A percentile compares a stretch with the other conserved stretches of the same genome.
phyloP scores from a whole-genome alignment of 2,113 vertebrate genomes.

The Clarias magur region DNA sequence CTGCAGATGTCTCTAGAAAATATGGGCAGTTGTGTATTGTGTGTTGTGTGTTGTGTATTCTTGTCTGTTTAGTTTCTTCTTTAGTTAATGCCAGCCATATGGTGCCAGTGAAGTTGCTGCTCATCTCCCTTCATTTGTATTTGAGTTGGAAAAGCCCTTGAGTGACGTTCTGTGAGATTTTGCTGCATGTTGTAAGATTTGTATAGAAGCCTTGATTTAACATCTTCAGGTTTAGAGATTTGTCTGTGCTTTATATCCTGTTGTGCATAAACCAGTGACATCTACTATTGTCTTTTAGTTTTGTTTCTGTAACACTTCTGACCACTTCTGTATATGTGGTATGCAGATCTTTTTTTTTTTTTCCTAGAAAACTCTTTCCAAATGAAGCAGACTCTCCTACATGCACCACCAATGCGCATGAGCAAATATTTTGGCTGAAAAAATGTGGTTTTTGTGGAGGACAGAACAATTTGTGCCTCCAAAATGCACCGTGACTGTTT shows the following conservation, averaged over 20 bases:
- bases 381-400: background rate
- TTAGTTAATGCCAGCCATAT: constrained; percentile 56
- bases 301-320: background rate
- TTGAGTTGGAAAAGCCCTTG: constrained; percentile 53
- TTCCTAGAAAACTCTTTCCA: background rate
- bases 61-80: constrained; percentile 39
- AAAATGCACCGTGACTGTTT: background rate
- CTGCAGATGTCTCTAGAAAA: background rate
- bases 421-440: background rate
- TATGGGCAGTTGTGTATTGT: constrained; percentile 4
- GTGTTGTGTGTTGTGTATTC: constrained; percentile 30
- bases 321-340: background rate
- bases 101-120: constrained; percentile 44
- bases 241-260: background rate
- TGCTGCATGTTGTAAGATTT: background rate
- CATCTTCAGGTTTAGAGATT: background rate
- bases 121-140: constrained; percentile 28
- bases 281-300: background rate
- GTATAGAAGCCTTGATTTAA: background rate
- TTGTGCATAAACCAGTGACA: background rate
- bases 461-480: constrained; percentile 14
- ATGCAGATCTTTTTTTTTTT: background rate
- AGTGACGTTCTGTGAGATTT: background rate
- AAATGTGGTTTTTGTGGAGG: constrained; percentile 6
- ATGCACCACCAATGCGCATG: background rate